These are phyloP conservation scores for Mesochorus sp. DNA, from an alignment of 2,888 invertebrate genomes.

Conservation along the genomic window DNA sequence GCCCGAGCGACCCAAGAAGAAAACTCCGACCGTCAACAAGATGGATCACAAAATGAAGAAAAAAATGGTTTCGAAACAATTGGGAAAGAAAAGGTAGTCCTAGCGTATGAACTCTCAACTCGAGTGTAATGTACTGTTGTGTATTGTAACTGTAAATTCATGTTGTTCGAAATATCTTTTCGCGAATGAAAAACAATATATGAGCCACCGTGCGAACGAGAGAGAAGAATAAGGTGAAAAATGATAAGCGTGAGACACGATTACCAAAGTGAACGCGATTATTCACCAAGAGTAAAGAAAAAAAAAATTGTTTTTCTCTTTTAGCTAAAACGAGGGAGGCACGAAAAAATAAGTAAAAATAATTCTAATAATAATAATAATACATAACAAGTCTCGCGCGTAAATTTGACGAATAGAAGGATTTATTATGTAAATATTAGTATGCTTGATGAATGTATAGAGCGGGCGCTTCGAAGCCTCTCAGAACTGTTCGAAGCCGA, in stretches of 20 bases:
- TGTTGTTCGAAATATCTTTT: slow-evolving; percentile 12
- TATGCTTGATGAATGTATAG: slow-evolving; percentile 66
- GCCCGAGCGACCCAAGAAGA: slow-evolving; percentile 83
- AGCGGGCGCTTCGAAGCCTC: slow-evolving; percentile 59
- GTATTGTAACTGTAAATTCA: slow-evolving; percentile 39
- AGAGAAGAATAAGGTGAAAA: too few relatives aligned
- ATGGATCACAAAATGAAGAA: slow-evolving; percentile 77
- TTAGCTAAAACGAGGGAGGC: background rate
- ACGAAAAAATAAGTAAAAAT: background rate
- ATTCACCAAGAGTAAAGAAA: too few relatives aligned
- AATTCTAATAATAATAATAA: slow-evolving; percentile 24
- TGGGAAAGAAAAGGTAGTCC: slow-evolving; percentile 81
- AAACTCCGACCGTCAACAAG: slow-evolving; percentile 70
- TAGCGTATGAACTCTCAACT: slow-evolving; percentile 69
- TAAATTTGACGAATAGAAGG: slow-evolving; percentile 4
- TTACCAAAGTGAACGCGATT: too few relatives aligned
- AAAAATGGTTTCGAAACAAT: slow-evolving; percentile 74
- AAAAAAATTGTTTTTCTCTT: slow-evolving; percentile 13
- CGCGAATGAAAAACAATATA: background rate
- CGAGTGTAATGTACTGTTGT: slow-evolving; percentile 36
- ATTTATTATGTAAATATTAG: slow-evolving; percentile 65
- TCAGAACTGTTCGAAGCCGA: slow-evolving; percentile 46
- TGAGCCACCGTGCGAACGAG: too few relatives aligned
- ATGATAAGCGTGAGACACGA: too few relatives aligned
- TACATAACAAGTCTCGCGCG: slow-evolving; percentile 17